Evolutionary conservation across 2,888 invertebrate species (phyloP).

Genomic region (Epirrhoe tristata): DNA sequence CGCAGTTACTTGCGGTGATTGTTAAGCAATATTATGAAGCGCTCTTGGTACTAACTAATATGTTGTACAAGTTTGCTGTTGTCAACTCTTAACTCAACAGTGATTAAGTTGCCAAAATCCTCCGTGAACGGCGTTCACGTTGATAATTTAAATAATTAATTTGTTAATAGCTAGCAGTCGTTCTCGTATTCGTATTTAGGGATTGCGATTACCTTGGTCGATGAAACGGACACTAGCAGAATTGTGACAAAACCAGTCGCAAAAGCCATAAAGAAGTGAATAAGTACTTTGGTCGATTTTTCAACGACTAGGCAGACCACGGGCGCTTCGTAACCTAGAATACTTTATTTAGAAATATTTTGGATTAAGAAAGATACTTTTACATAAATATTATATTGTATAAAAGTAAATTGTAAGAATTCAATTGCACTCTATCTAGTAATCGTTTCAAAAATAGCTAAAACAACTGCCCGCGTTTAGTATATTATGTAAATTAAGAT

Average conservation of each 20-base stretch:
- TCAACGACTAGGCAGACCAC: neutral
- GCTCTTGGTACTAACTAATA: too few relatives aligned
- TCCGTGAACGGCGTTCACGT: too few relatives aligned
- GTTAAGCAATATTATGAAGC: neutral
- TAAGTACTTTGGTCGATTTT: neutral
- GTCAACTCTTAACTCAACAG: too few relatives aligned
- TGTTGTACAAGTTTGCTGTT: too few relatives aligned
- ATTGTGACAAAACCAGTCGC: too few relatives aligned
- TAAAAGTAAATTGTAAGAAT: neutral
- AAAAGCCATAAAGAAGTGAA: too few relatives aligned
- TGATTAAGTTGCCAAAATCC: too few relatives aligned
- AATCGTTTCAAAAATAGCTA: neutral
- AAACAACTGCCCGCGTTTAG: neutral
- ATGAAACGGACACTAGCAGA: too few relatives aligned
- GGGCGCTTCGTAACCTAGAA: neutral
- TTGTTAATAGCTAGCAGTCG: too few relatives aligned
- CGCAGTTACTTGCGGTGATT: neutral
- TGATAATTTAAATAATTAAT: too few relatives aligned
- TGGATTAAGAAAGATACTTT: neutral
- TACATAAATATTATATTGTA: neutral
- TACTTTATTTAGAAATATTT: neutral
- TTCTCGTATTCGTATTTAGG: too few relatives aligned
- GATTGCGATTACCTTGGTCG: too few relatives aligned
- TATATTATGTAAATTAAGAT: constrained; percentile 2
- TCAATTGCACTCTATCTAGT: neutral